Base-by-base conservation (phyloP, 2,113 vertebrate species). In the Esox niger region DNA sequence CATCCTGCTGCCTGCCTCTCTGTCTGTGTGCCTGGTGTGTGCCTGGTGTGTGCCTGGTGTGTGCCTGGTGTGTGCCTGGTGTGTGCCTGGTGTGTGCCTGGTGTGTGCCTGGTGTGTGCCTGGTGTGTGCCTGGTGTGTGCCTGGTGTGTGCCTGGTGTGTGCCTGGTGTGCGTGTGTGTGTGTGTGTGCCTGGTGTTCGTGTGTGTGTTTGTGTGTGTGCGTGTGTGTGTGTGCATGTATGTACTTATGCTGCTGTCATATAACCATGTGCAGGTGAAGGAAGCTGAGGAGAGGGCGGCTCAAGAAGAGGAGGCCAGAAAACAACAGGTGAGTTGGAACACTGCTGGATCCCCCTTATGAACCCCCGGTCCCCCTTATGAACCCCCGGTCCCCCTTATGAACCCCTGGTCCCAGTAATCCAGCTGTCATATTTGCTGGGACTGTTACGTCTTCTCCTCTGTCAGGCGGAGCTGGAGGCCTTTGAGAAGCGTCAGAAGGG, bases 401-500 rank as follows among this genome's bases (percentile, higher is more conserved):
- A n/a, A n/a, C n/a, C n/a, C n/a, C n/a, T n/a, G n/a, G n/a, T n/a
- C n/a, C n/a, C n/a, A n/a, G n/a, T n/a, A n/a, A n/a, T n/a, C n/a
- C n/a, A n/a, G n/a, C n/a, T n/a, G n/a, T n/a, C n/a, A n/a, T n/a
- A n/a, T n/a, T n/a, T n/a, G n/a, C n/a, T n/a, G n/a, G n/a, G n/a
- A n/a, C n/a, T n/a, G n/a, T n/a, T n/a, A n/a, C 4, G 3, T 20
- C 27, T 15, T 4, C 3, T 3, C 23, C 21, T 15, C 47, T 25
- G 83, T 60, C 81, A 98, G 97, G 95, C 95, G 79, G 97, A 99
- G 89, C 86, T 97, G 76, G 95, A 99, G 79, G 95, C 95, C 56
- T 99, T 98, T 76, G 94, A 97, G 88, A 98, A 98, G 79, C 92
- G 95, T 20, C 90, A 95, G 81, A 97, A 94, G 82, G 97, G 97